Base-by-base conservation (phyloP, 2,113 vertebrate species). In the Athene noctua region DNA sequence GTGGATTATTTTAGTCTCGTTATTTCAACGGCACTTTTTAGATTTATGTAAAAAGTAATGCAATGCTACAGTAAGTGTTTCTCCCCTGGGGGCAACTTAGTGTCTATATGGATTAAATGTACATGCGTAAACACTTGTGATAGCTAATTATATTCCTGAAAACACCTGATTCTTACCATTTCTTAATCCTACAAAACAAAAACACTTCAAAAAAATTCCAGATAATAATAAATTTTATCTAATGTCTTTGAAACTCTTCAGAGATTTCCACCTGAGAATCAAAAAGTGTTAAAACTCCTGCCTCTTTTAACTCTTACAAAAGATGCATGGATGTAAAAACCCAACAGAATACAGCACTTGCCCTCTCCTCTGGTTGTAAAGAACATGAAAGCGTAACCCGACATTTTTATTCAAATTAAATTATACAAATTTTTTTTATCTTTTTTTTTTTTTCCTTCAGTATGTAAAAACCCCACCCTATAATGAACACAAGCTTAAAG, bases 371-470 rank as follows among this genome's bases (percentile, higher is more conserved):
- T 90, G 83, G 68, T 26, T 90, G 91, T 55, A 96, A 52, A 96
- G 97, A 96, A 96, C 93, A 97, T 54, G 80, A 96, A 98, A 96
- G 92, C 93, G 88, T 81, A 96, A 89, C 71, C 94, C 96, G 90
- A 92, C 90, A 72, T 97, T 97, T 97, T 96, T 95, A 97, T 97
- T 97, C 81, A 97, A 97, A 97, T 94, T 84, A 97, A 98, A 97
- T 96, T 92, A 86, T 55, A 85, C 97, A 95, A 34, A 52, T 94
- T 94, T 97, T 94, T 94, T 91, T 90, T 79, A 36, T 29, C 32
- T 58, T 32, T 86, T 90, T 75, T 74, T 83, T 82, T 88, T 55
- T 91, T 92, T 86, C 47, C 90, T 96, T 83, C 91, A 79, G 72
- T 85, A 75, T 57, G 80, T 89, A 95, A 97, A 97, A 98, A 96